Conservation (phyloP, 2,113 vertebrate species). For the Engraulis encrasicolus region DNA sequence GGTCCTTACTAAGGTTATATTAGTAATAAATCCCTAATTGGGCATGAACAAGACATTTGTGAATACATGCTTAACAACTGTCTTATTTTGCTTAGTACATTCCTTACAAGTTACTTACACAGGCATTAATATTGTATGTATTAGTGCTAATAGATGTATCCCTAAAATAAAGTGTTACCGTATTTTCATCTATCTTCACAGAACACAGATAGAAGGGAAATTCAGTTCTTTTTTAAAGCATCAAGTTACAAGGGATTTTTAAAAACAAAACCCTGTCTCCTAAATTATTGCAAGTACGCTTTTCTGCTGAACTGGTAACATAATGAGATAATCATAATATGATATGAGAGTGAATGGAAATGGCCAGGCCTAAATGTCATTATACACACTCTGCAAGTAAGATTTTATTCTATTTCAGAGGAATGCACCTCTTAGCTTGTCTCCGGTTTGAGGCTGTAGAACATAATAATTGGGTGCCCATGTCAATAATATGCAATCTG, state of each 20-base stretch:
- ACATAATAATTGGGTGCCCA: not conserved
- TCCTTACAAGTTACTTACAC: too few relatives aligned
- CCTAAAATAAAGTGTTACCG: too few relatives aligned
- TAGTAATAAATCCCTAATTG: too few relatives aligned
- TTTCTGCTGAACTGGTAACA: not conserved
- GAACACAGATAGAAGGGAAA: not conserved
- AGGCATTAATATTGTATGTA: too few relatives aligned
- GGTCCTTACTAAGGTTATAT: too few relatives aligned
- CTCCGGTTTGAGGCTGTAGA: not conserved
- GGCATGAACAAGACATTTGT: too few relatives aligned
- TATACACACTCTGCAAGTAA: not conserved
- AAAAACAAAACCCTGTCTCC: not conserved
- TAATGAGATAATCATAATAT: not conserved
- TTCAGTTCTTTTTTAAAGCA: not conserved
- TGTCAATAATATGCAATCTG: not conserved
- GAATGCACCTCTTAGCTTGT: not conserved
- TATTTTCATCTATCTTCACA: too few relatives aligned
- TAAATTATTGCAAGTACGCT: not conserved
- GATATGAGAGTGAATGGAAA: not conserved
- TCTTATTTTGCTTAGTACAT: too few relatives aligned
- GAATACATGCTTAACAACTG: too few relatives aligned
- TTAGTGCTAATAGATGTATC: too few relatives aligned
- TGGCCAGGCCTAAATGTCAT: not conserved
- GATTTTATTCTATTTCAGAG: not conserved
- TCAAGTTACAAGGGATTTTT: slow-evolving; percentile 1